Conservation (phyloP, 2,113 vertebrate species). For the Gobio gobio region DNA sequence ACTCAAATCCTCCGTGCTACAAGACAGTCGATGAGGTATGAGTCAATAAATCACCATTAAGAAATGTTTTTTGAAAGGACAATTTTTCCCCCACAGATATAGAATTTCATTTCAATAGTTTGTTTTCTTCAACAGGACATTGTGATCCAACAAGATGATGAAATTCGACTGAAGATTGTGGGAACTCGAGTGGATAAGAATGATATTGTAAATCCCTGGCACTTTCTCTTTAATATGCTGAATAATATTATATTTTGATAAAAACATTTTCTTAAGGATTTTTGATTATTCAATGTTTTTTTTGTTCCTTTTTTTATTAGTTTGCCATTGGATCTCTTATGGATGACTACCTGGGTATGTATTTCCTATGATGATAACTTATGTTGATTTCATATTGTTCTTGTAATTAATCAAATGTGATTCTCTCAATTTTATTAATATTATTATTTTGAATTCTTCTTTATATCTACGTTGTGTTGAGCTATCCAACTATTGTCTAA, state of each 20-base stretch:
- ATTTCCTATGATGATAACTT: not conserved
- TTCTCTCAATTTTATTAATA: not conserved
- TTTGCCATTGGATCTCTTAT: slow-evolving; percentile 93
- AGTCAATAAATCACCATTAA: not conserved
- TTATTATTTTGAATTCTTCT: not conserved
- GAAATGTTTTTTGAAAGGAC: not conserved
- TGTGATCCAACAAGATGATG: slow-evolving; percentile 92
- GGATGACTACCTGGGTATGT: slow-evolving; percentile 92
- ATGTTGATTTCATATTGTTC: not conserved
- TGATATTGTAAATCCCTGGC: slow-evolving; percentile 83
- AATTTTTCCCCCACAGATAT: no score
- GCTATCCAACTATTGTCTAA: not conserved
- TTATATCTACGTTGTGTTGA: not conserved
- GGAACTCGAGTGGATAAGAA: slow-evolving; percentile 94
- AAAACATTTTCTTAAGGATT: not conserved
- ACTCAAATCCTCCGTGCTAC: slow-evolving; percentile 92
- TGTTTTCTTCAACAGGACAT: slow-evolving; percentile 78
- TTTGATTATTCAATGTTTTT: not conserved
- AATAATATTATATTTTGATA: not conserved
- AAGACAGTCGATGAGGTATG: slow-evolving; percentile 91
- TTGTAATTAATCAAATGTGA: not conserved
- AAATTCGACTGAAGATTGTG: slow-evolving; percentile 92
- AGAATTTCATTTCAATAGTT: not conserved
- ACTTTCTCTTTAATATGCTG: not conserved
- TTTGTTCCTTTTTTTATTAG: slow-evolving; percentile 69